Conservation (phyloP, 2,113 vertebrate genomes). For the Sakesphorus luctuosus region DNA sequence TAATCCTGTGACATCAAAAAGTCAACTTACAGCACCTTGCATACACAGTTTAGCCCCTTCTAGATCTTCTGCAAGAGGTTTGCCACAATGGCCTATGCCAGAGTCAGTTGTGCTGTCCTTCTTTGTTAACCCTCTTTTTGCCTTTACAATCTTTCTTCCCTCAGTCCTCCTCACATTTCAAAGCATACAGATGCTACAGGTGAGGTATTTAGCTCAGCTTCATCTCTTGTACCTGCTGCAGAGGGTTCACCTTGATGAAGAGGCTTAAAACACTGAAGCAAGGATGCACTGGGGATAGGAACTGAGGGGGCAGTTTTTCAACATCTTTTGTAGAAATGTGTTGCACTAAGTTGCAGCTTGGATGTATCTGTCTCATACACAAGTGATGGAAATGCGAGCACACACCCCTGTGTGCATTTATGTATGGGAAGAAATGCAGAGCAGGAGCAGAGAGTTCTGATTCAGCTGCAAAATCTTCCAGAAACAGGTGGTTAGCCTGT, state of each 20-base stretch:
- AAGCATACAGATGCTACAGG: background rate
- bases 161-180: background rate
- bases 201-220: background rate
- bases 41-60: accelerated
- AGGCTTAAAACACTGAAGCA: background rate
- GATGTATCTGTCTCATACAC: background rate
- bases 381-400: background rate
- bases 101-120: background rate
- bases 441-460: background rate
- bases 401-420: background rate
- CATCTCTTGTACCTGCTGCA: background rate
- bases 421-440: background rate
- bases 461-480: background rate
- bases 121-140: background rate
- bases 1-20: background rate
- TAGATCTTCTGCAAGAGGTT: background rate
- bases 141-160: background rate
- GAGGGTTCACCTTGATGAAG: background rate
- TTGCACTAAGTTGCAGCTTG: background rate
- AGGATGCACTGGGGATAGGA: background rate
- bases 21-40: background rate
- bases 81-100: background rate
- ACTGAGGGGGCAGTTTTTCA: background rate
- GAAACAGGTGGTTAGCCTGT: background rate
- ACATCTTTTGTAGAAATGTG: background rate